phyloP scores from a whole-genome alignment of 1,140 invertebrate species.

The Trichonephila clavata region DNA sequence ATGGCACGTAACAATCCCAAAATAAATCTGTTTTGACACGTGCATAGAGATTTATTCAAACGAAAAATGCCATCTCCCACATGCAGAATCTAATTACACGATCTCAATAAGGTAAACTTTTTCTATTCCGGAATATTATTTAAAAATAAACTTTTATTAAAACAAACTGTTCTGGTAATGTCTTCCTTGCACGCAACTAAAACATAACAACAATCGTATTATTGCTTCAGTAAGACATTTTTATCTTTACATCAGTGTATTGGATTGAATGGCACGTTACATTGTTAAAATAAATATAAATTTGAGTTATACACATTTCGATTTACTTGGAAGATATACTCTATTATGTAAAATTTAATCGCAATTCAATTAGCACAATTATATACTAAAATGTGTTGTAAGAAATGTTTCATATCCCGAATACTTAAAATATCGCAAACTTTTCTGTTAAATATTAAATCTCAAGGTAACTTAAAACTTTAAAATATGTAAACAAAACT shows the following conservation, averaged over 20 bases:
- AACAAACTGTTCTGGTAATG: too few species aligned
- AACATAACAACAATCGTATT: not conserved
- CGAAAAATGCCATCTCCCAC: not conserved
- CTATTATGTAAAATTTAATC: too few species aligned
- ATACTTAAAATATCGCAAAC: too few species aligned
- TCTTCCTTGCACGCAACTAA: not conserved
- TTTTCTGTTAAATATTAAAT: too few species aligned
- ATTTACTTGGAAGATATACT: not conserved
- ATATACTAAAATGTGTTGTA: too few species aligned
- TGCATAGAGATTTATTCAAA: not conserved
- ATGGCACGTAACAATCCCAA: not conserved
- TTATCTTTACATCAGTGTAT: not conserved
- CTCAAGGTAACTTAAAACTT: too few species aligned
- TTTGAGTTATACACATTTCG: not conserved
- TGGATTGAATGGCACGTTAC: not conserved
- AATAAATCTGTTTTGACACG: not conserved
- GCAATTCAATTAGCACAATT: too few species aligned
- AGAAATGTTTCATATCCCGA: too few species aligned
- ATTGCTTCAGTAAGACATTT: not conserved
- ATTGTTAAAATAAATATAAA: not conserved
- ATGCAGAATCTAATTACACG: not conserved
- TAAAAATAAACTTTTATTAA: too few species aligned
- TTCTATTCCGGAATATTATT: too few species aligned
- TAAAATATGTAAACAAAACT: too few species aligned
- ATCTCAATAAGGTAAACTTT: not conserved